Percentiles rank a stretch among this genome's conserved stretches.
These are phyloP conservation scores for Drosophila picticornis DNA, from an alignment of 2,888 invertebrate species.

Conservation along the genomic window DNA sequence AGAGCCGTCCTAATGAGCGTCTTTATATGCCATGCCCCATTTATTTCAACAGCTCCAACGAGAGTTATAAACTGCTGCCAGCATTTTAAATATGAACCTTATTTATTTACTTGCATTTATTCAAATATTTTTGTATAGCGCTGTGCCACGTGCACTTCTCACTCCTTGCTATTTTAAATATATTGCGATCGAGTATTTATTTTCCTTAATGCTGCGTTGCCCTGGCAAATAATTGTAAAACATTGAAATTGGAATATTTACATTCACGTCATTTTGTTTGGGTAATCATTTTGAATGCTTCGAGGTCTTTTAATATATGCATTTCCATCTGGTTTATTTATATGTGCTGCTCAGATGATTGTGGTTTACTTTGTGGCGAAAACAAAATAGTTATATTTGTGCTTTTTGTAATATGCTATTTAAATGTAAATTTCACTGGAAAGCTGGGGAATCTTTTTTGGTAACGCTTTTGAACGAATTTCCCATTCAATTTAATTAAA, in stretches of 20 bases:
- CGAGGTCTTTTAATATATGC: slow-evolving; percentile 2
- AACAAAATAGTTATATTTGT: neutral
- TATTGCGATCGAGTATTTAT: slow-evolving; percentile 19
- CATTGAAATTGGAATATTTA: slow-evolving; percentile 23
- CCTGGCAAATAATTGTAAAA: slow-evolving; percentile 2
- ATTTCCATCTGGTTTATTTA: slow-evolving; percentile 9
- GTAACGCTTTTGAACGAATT: neutral
- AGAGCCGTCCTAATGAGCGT: slow-evolving; percentile 52
- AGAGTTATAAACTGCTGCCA: slow-evolving; percentile 7
- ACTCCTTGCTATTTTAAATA: slow-evolving; percentile 4
- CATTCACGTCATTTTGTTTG: neutral
- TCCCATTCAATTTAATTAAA: neutral
- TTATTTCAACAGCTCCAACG: slow-evolving; percentile 35
- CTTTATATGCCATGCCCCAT: slow-evolving; percentile 50
- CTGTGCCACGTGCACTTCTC: slow-evolving; percentile 17
- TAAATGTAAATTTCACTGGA: neutral
- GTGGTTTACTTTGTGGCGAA: neutral
- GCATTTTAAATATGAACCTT: slow-evolving; percentile 12
- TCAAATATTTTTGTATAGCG: slow-evolving; percentile 4
- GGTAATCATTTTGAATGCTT: slow-evolving; percentile 9
- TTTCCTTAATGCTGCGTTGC: neutral
- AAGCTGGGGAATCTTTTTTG: neutral
- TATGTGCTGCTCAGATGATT: neutral
- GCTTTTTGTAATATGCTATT: neutral
- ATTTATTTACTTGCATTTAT: neutral